Conservation (phyloP, 2,113 vertebrate species). For the Prunella fulvescens region DNA sequence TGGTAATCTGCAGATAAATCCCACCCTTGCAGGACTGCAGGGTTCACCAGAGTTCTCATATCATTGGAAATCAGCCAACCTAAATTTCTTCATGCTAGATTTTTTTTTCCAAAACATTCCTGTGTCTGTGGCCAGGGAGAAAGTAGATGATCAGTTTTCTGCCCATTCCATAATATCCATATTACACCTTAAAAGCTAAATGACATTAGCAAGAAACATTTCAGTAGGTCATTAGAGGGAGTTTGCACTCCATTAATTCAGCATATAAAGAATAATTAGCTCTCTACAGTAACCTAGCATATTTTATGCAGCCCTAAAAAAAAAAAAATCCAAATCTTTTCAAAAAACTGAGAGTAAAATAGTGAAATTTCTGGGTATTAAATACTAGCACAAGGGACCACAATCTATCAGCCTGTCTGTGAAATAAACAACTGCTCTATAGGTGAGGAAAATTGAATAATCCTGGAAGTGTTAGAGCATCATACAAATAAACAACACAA, state of each 20-base stretch:
- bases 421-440: neutral
- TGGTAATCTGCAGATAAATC: neutral
- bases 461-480: neutral
- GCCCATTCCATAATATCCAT: neutral
- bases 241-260: constrained; percentile 12
- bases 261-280: neutral
- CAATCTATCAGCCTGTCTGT: neutral
- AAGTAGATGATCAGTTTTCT: neutral
- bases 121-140: neutral
- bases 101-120: neutral
- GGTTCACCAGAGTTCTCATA: neutral
- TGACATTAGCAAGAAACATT: neutral
- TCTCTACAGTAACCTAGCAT: neutral
- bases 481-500: neutral
- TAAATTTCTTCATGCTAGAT: neutral
- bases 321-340: neutral
- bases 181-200: neutral
- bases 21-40: neutral
- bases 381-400: neutral
- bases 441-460: neutral
- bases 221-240: neutral
- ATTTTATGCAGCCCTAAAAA: neutral
- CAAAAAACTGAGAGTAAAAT: neutral
- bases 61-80: neutral
- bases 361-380: neutral